Conservation (phyloP, 2,797 vertebrate genomes). For the Anguilla obscura region DNA sequence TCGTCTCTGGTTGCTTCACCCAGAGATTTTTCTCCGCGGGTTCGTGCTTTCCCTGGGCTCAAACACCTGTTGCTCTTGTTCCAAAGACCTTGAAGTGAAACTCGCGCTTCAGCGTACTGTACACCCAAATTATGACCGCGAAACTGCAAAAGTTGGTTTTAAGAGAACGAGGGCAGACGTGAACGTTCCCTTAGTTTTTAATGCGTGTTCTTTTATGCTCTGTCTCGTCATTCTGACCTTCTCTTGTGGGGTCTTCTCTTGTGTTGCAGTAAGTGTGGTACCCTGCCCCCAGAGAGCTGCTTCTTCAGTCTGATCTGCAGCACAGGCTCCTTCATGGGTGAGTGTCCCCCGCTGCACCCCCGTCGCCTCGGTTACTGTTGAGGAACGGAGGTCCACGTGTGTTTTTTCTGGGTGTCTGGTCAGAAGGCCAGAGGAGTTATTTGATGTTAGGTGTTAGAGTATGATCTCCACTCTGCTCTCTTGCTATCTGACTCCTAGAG, state of each 20-base stretch:
- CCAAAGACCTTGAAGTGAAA: neutral
- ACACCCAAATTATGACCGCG: neutral
- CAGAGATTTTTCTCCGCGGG: neutral
- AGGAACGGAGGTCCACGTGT: neutral
- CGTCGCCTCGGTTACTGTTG: neutral
- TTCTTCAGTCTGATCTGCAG: conserved; percentile 91
- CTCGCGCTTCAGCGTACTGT: neutral
- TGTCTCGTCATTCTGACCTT: neutral
- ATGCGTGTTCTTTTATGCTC: neutral
- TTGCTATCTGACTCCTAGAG: too few relatives aligned
- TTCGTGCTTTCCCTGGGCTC: neutral
- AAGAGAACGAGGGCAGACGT: neutral
- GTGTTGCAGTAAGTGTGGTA: conserved; percentile 81
- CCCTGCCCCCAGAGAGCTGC: conserved; percentile 86
- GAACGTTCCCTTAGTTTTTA: neutral
- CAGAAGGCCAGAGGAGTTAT: neutral
- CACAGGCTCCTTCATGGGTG: conserved; percentile 85
- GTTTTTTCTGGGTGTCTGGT: neutral
- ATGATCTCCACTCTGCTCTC: too few relatives aligned
- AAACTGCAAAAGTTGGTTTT: neutral
- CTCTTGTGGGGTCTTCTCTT: conserved; percentile 23
- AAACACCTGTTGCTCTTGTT: neutral
- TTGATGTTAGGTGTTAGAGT: neutral
- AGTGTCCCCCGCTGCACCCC: conserved; percentile 44
- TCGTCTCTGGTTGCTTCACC: neutral